Evolutionary conservation across 2,113 vertebrate genomes (phyloP).

Genomic region (Butorides virescens): DNA sequence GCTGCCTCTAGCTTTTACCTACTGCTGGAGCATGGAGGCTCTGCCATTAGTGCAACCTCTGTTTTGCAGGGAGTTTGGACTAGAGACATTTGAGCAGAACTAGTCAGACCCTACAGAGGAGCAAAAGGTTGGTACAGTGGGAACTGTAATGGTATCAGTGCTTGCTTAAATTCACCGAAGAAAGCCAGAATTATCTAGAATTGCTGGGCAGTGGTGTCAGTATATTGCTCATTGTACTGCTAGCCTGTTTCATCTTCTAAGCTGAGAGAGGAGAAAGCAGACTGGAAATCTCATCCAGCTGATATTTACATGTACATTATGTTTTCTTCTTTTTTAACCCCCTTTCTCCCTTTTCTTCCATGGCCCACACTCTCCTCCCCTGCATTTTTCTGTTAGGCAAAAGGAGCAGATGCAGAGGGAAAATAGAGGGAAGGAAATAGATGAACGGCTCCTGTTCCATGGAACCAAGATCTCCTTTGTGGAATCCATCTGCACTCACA

Average conservation of each 20-base stretch:
- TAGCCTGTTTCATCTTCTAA: background rate
- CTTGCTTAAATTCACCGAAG: background rate
- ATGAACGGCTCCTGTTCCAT: constrained; percentile 84
- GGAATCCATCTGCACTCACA: constrained; percentile 78
- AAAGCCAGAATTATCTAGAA: background rate
- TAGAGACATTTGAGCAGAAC: background rate
- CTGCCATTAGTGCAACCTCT: background rate
- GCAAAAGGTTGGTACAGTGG: background rate
- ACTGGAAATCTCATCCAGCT: background rate
- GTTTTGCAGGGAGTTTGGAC: background rate
- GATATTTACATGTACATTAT: background rate
- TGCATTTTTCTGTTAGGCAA: constrained; percentile 77
- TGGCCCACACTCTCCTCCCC: background rate
- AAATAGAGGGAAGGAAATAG: constrained; percentile 68
- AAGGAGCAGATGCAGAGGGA: constrained; percentile 86
- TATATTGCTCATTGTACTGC: background rate
- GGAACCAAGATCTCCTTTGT: constrained; percentile 67
- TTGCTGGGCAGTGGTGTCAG: background rate
- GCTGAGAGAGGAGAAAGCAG: background rate
- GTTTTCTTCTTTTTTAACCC: background rate
- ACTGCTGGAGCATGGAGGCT: background rate
- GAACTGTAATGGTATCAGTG: background rate
- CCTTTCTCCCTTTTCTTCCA: background rate
- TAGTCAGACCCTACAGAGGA: background rate
- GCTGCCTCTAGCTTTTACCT: background rate